A percentile compares a stretch with the other conserved stretches of the same genome.
These are phyloP conservation scores for Chelon auratus DNA, from an alignment of 2,797 vertebrate genomes.

Conservation along the genomic window DNA sequence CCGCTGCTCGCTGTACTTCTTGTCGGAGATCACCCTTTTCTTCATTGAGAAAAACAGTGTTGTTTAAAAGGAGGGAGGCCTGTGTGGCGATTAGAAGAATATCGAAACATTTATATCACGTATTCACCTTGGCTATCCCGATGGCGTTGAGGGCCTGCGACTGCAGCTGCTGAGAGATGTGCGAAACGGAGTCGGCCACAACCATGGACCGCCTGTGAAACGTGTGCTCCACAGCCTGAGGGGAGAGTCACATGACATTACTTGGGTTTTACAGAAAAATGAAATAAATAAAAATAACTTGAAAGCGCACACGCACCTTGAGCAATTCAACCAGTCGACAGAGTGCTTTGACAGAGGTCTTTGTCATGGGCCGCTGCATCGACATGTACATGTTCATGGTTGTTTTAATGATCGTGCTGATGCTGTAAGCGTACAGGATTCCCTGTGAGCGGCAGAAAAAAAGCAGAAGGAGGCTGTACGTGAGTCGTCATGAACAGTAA, in stretches of 20 bases:
- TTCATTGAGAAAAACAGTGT: conserved; percentile 69
- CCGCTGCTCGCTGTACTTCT: conserved; percentile 98
- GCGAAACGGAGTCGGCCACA: conserved; percentile 95
- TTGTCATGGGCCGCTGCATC: conserved; percentile 98
- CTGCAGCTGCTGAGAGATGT: conserved; percentile 95
- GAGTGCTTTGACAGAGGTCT: conserved; percentile 96
- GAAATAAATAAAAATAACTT: background rate
- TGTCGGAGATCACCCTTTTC: conserved; percentile 99
- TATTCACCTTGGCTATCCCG: conserved; percentile 90
- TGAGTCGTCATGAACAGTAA: background rate
- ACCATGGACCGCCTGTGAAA: conserved; percentile 95
- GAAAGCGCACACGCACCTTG: conserved; percentile 84
- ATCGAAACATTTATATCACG: too few species aligned
- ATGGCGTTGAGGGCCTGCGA: conserved; percentile 94
- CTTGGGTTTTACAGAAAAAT: background rate
- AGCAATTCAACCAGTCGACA: conserved; percentile 95
- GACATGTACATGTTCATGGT: conserved; percentile 99
- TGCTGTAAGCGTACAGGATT: conserved; percentile 96
- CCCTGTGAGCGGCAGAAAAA: conserved; percentile 81
- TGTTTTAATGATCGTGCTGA: conserved; percentile 96
- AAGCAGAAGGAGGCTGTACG: background rate
- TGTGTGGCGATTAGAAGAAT: too few species aligned
- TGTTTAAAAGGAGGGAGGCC: background rate
- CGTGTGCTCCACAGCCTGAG: conserved; percentile 94
- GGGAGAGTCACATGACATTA: conserved; percentile 12